phyloP scores from a whole-genome alignment of 2,797 vertebrate species.

The Tachyglossus aculeatus region DNA sequence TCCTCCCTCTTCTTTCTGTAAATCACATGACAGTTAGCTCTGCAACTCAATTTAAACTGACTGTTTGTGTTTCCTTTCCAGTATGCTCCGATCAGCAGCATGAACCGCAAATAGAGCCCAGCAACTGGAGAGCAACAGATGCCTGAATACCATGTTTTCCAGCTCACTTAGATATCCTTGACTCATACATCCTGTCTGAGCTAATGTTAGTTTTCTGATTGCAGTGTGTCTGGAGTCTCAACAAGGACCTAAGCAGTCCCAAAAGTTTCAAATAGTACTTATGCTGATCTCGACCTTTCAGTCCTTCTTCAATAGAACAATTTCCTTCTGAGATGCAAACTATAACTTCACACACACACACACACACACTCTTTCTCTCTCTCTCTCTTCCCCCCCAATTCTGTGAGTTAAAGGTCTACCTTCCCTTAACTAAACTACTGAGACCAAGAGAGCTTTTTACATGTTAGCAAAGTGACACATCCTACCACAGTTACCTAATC shows the following conservation, averaged over 20 bases:
- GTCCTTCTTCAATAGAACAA: too few relatives aligned
- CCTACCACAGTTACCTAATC: too few relatives aligned
- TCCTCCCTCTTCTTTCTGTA: slow-evolving; percentile 45
- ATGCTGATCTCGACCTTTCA: slow-evolving; percentile 4
- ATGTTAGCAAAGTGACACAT: neutral
- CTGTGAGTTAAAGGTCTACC: neutral
- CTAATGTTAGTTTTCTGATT: slow-evolving; percentile 65
- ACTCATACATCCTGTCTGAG: slow-evolving; percentile 72
- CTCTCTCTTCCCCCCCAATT: neutral
- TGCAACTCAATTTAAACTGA: slow-evolving; percentile 55
- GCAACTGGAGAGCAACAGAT: slow-evolving; percentile 26
- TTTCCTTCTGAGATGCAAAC: too few relatives aligned
- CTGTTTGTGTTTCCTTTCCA: slow-evolving; percentile 63
- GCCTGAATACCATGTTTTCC: slow-evolving; percentile 27
- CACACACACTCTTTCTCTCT: neutral
- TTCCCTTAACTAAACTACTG: slow-evolving; percentile 9
- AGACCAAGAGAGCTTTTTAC: neutral
- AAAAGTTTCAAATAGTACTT: slow-evolving; percentile 28
- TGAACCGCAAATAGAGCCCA: slow-evolving; percentile 42
- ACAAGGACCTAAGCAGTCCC: slow-evolving; percentile 7
- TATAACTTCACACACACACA: neutral
- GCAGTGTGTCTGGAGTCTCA: slow-evolving; percentile 49
- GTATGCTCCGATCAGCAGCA: slow-evolving; percentile 22
- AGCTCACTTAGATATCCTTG: slow-evolving; percentile 53
- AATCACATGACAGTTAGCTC: slow-evolving; percentile 44